Percentiles rank a stretch among this genome's conserved stretches.
phyloP scores from a whole-genome alignment of 2,888 invertebrate genomes.

The Piscicola geometra region DNA sequence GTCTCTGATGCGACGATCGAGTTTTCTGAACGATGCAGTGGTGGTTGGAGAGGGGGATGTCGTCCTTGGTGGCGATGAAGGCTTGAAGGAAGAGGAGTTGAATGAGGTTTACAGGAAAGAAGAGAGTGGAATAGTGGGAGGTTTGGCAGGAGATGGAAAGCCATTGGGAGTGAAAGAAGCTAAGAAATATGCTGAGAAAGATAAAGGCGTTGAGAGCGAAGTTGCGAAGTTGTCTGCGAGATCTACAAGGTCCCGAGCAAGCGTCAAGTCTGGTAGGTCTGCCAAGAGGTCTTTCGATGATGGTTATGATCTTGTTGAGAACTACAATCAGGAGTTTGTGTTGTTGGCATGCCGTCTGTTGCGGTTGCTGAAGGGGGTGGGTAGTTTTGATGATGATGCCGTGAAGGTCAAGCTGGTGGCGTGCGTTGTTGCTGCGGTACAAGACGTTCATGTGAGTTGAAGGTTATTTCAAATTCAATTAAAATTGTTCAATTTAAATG shows the following conservation, averaged over 20 bases:
- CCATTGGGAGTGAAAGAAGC: not conserved
- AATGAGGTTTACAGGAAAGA: not conserved
- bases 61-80: too few species aligned
- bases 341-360: not conserved
- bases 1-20: not conserved
- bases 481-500: too few species aligned
- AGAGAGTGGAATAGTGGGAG: not conserved
- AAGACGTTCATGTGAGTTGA: not conserved
- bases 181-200: not conserved
- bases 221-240: too few species aligned
- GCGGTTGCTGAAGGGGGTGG: slow-evolving; percentile 4
- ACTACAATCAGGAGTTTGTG: not conserved
- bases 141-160: not conserved
- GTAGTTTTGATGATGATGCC: not conserved
- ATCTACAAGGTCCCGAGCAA: not conserved
- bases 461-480: too few species aligned
- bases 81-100: not conserved
- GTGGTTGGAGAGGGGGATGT: not conserved
- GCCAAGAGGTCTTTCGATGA: not conserved
- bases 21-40: not conserved
- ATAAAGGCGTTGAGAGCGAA: not conserved
- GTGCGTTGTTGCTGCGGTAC: slow-evolving; percentile 8
- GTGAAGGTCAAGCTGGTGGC: not conserved
- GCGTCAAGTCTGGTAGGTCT: not conserved
- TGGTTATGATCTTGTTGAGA: not conserved